Evolutionary conservation across 2,113 vertebrate species (phyloP).

Genomic region (Illadopsis cleaveri): DNA sequence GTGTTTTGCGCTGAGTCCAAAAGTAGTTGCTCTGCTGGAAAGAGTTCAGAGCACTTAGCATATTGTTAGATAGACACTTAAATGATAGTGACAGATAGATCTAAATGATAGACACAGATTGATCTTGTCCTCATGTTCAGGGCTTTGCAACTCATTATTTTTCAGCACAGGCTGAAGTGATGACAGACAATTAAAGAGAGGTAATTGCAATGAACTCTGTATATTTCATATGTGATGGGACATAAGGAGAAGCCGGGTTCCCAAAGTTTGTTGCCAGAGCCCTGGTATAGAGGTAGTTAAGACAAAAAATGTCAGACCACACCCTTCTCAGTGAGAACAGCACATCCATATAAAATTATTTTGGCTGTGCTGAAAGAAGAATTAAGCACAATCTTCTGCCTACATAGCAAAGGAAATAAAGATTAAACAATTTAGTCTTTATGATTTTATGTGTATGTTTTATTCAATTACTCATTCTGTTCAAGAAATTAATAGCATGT

Average conservation of each 20-base stretch:
- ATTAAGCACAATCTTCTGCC: background rate
- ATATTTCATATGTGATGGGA: constrained; percentile 2
- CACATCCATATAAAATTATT: constrained; percentile 1
- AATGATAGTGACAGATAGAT: too few species aligned
- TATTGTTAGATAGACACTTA: background rate
- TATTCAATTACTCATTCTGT: background rate
- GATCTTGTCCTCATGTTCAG: background rate
- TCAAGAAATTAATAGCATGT: background rate
- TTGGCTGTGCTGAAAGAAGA: constrained; percentile 27
- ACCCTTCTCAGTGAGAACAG: constrained; percentile 28
- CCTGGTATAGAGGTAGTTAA: constrained; percentile 34
- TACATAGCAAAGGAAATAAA: background rate
- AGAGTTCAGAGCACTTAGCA: background rate
- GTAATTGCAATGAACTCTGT: constrained; percentile 6
- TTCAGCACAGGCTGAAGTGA: constrained; percentile 2
- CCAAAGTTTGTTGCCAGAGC: constrained; percentile 49
- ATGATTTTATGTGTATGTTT: background rate
- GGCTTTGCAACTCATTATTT: background rate
- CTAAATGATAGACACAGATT: too few species aligned
- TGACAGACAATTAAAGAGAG: constrained; percentile 30
- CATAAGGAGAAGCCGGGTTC: background rate
- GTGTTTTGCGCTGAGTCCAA: background rate
- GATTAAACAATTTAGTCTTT: background rate
- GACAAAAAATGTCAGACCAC: constrained; percentile 21
- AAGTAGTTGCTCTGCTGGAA: background rate